Evolutionary conservation across 1,140 invertebrate genomes (phyloP).

Genomic region (Trachymyrmex cornetzi): DNA sequence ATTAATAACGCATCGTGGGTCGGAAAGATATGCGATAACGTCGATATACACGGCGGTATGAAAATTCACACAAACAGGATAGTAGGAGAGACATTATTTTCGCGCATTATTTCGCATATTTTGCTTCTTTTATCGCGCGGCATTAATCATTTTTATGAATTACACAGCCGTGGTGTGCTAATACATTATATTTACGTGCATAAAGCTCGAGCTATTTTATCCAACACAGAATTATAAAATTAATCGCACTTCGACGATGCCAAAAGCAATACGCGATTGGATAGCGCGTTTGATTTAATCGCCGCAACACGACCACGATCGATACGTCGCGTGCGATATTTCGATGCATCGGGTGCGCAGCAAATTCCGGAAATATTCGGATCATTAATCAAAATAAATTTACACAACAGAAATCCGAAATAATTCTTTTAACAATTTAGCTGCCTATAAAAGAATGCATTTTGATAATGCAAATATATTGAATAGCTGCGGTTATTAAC

Average conservation of each 20-base stretch:
- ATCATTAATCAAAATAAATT: slow-evolving; percentile 45
- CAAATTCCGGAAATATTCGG: slow-evolving; percentile 26
- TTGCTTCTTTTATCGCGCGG: neutral
- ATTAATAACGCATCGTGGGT: slow-evolving; percentile 38
- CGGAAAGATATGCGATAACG: slow-evolving; percentile 46
- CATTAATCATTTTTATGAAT: slow-evolving; percentile 49
- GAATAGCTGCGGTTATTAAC: neutral
- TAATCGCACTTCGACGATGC: slow-evolving; percentile 37
- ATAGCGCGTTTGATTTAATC: slow-evolving; percentile 58
- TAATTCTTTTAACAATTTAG: slow-evolving; percentile 5
- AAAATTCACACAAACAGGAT: slow-evolving; percentile 27
- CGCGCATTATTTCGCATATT: slow-evolving; percentile 48
- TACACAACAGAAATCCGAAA: neutral
- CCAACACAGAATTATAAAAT: slow-evolving; percentile 42
- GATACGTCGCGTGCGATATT: slow-evolving; percentile 13
- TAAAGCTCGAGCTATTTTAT: slow-evolving; percentile 19
- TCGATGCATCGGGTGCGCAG: slow-evolving; percentile 7
- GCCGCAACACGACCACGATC: slow-evolving; percentile 45
- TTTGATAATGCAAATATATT: slow-evolving; percentile 3
- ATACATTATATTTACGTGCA: slow-evolving; percentile 43
- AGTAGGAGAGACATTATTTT: slow-evolving; percentile 44
- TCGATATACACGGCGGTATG: slow-evolving; percentile 29
- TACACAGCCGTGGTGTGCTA: neutral
- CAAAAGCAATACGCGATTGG: slow-evolving; percentile 41
- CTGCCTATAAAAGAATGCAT: neutral